Base-by-base conservation (phyloP, 2,113 vertebrate species). In the Chitala chitala region DNA sequence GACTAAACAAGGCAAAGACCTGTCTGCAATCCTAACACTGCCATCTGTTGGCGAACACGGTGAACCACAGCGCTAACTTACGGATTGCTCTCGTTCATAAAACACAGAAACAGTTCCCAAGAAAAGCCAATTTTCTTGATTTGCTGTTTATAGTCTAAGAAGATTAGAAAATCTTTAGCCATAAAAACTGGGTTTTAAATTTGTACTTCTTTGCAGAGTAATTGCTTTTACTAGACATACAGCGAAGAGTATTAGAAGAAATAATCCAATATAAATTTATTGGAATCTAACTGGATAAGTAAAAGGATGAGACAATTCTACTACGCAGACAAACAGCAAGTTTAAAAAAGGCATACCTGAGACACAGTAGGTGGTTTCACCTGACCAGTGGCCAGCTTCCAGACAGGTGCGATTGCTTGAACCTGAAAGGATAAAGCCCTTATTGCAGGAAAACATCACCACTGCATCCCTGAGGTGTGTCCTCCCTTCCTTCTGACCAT, bases 401-500 rank as follows among this genome's bases (percentile, higher is more conserved):
- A 83, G 86, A 85, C 95, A 98, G 5, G 54, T 89, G 20, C 89
- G 90, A 63, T 82, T 74, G 2, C 81, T 29, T 0, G 93, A 83
- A 1, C 93, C 92, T 0, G 42, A 78, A 61, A 94, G 83, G 8
- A 73, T 42, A 56, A 88, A 90, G 68, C 89, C 92, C 0, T 69
- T 53, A 4, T 81, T 46, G 55, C 94, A 98, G 70, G 3, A 48
- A 73, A 96, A 95, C 7, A 0, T 78, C 75, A 95, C 20, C 0
- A 69, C 78, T 54, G 87, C 83, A 3, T 86, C 89, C 29, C 70
- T 72, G 24, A 94, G 78, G 79, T 96, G 96, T 24, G 33, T 76
- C 3, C 79, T 89, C 10, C 88, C 90, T 0, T 91, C 85, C 78
- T 94, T 97, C 22, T 5, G 72, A 8, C 93, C 92, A 0, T 94